Evolutionary conservation across 2,113 vertebrate genomes (phyloP).

Genomic region (Fregata magnificens): DNA sequence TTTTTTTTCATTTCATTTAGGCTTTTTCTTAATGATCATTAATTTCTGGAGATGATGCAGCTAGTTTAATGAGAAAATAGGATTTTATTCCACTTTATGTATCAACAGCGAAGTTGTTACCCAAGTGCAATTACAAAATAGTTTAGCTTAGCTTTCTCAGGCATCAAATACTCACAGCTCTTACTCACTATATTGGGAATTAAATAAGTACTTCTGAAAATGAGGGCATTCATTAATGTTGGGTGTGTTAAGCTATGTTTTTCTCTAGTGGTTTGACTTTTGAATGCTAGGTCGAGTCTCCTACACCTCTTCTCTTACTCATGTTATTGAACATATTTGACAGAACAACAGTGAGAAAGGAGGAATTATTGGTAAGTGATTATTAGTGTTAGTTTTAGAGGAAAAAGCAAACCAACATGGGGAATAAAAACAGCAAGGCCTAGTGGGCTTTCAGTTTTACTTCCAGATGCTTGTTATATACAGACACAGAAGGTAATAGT

Average conservation of each 20-base stretch:
- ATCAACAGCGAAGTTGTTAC: background rate
- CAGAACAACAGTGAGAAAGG: background rate
- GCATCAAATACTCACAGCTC: background rate
- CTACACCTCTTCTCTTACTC: background rate
- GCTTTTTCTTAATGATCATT: background rate
- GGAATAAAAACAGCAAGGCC: background rate
- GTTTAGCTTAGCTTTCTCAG: background rate
- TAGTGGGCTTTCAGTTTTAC: background rate
- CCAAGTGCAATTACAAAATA: background rate
- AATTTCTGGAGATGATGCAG: background rate
- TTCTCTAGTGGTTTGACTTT: too few species aligned
- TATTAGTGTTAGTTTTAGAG: background rate
- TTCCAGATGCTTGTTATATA: background rate
- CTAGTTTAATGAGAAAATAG: background rate
- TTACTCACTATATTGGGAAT: background rate
- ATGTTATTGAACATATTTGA: background rate
- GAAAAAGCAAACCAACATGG: background rate
- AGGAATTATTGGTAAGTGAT: background rate
- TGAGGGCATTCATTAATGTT: background rate
- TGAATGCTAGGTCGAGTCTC: background rate
- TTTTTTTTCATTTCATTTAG: background rate
- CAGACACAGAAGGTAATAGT: background rate
- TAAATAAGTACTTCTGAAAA: background rate
- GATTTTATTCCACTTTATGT: background rate
- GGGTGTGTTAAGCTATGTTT: too few species aligned